phyloP scores from a whole-genome alignment of 2,888 invertebrate genomes.

The Watsonalla binaria region DNA sequence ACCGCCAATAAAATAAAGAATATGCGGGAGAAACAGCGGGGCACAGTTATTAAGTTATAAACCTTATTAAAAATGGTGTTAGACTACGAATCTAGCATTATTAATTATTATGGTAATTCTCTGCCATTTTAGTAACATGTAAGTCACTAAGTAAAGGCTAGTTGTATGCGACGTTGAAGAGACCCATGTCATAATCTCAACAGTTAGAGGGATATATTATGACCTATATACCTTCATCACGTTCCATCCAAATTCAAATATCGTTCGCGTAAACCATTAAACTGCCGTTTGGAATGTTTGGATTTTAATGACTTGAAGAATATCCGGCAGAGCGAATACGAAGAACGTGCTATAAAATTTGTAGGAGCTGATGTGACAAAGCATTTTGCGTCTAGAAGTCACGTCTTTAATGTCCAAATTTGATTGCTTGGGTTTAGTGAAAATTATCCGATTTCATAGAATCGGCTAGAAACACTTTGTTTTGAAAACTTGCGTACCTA shows the following conservation, averaged over 20 bases:
- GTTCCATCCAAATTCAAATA: conserved; percentile 22
- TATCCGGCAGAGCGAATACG: conserved; percentile 43
- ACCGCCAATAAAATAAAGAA: too few relatives aligned
- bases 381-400: conserved; percentile 36
- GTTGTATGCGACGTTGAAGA: conserved; percentile 3
- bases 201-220: conserved; percentile 10
- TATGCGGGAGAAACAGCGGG: too few relatives aligned
- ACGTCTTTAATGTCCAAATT: conserved; percentile 24
- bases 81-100: too few relatives aligned
- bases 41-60: too few relatives aligned
- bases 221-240: conserved; percentile 16
- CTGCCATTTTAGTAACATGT: too few relatives aligned
- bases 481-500: too few relatives aligned
- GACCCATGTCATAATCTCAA: conserved; percentile 29
- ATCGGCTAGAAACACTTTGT: too few relatives aligned
- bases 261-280: conserved; percentile 31
- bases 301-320: conserved; percentile 34
- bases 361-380: conserved; percentile 63
- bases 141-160: neutral
- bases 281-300: conserved; percentile 41
- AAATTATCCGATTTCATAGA: too few relatives aligned
- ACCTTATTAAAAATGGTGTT: too few relatives aligned
- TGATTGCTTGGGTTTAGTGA: conserved; percentile 28
- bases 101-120: too few relatives aligned
- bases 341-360: conserved; percentile 67